Conservation (phyloP, 2,888 invertebrate genomes). For the Helicoverpa assulta region DNA sequence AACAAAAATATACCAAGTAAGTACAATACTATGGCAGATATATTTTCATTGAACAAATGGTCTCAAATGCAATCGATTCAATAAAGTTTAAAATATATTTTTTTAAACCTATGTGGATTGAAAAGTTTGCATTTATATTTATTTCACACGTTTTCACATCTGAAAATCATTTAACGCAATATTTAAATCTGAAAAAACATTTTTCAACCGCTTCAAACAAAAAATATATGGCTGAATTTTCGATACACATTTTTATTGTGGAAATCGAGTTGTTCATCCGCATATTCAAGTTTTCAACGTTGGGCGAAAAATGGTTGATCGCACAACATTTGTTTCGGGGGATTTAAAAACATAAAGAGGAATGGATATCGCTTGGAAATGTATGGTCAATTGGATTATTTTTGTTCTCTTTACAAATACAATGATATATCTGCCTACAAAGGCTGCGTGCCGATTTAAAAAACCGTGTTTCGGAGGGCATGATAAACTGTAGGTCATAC, state of each 20-base stretch:
- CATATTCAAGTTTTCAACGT: slow-evolving; percentile 15
- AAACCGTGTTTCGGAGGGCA: too few relatives aligned
- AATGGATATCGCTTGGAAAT: slow-evolving; percentile 6
- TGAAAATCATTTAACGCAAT: too few relatives aligned
- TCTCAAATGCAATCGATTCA: too few relatives aligned
- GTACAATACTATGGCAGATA: too few relatives aligned
- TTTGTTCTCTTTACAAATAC: not conserved
- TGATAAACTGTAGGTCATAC: too few relatives aligned
- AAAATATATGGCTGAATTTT: not conserved
- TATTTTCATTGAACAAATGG: too few relatives aligned
- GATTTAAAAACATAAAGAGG: slow-evolving; percentile 19
- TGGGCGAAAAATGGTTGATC: slow-evolving; percentile 31
- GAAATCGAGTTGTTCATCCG: slow-evolving; percentile 24
- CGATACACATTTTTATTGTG: slow-evolving; percentile 6
- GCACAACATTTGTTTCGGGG: slow-evolving; percentile 29
- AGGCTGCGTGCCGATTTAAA: too few relatives aligned
- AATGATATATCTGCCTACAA: not conserved
- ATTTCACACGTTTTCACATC: too few relatives aligned
- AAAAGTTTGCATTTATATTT: too few relatives aligned
- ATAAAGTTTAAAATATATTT: too few relatives aligned
- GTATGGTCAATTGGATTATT: slow-evolving; percentile 9
- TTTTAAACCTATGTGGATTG: too few relatives aligned
- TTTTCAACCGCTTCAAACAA: not conserved
- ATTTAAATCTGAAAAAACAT: not conserved
- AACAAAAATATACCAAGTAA: too few relatives aligned